These are phyloP conservation scores for Columba guinea DNA, from an alignment of 2,797 vertebrate genomes.

Conservation along the genomic window DNA sequence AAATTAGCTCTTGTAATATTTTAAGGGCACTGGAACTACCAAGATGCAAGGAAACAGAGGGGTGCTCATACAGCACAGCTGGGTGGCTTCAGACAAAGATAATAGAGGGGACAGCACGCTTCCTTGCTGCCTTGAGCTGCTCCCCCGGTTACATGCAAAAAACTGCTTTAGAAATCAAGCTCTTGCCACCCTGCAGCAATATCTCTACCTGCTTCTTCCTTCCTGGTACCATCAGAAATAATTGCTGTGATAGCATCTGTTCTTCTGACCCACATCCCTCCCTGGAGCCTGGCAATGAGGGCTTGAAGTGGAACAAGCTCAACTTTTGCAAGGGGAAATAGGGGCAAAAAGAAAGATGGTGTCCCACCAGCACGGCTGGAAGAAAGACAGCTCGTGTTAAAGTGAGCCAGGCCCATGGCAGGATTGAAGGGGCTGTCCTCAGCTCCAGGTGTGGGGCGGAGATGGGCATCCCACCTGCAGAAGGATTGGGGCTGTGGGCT, in stretches of 20 bases:
- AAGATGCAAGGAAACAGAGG: conserved; percentile 38
- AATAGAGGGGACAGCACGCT: neutral
- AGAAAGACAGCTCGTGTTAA: neutral
- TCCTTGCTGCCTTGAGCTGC: neutral
- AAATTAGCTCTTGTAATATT: conserved; percentile 33
- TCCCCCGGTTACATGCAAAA: neutral
- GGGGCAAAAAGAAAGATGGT: neutral
- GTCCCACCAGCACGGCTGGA: neutral
- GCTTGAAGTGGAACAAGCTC: neutral
- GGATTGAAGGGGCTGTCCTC: neutral
- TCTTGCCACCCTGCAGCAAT: neutral
- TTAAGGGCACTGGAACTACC: conserved; percentile 37
- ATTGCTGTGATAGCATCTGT: neutral
- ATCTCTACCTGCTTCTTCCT: neutral
- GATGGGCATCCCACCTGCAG: neutral
- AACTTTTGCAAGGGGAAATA: neutral
- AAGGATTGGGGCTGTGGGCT: neutral
- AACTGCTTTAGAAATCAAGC: conserved; percentile 14
- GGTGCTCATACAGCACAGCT: conserved; percentile 53
- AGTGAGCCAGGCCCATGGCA: neutral
- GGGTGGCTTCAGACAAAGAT: conserved; percentile 10
- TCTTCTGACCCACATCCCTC: neutral
- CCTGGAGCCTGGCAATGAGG: neutral
- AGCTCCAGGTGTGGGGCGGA: neutral
- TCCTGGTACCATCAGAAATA: neutral